Base-by-base conservation (phyloP, 2,888 invertebrate species). In the Mesorhabditis spiculigera region DNA sequence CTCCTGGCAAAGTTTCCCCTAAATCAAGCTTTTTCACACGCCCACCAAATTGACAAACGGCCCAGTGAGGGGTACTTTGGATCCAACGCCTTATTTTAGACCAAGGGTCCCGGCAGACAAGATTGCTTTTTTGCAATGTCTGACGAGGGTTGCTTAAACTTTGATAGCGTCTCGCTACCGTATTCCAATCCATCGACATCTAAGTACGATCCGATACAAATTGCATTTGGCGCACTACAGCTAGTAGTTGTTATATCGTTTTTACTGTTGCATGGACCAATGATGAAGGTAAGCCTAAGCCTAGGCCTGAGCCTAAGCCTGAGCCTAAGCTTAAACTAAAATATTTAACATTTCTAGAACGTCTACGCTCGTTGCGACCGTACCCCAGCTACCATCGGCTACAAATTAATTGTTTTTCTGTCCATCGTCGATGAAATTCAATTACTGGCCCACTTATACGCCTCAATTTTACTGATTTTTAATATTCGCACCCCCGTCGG, bases 371-470 rank as follows among this genome's bases (percentile, higher is more conserved):
- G 58, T 50, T 50, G 58, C n/a, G 58, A 50, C n/a, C 58, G 58
- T 13, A 50, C 58, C 10, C 58, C 58, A 50, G 58, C 58, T 10
- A 50, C 58, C 8, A 50, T 50, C 58, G 58, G 58, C 58, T 50
- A 50, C 58, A 50, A 50, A 50, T 50, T 50, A n/a, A 50, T 50
- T n/a, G 58, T 50, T n/a, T 50, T 50, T 50, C n/a, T 50, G 58
- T 10, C 58, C 10, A 50, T 50, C n/a, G 58, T 50, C 58, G 58
- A 50, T n/a, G 58, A 50, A n/a, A 50, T 50, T 50, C 58, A 50
- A n/a, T 50, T 50, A n/a, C 10, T 50, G 10, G n/a, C 58, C n/a
- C 58, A 50, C n/a, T 50, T 50, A 50, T 50, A 50, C n/a, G 58
- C 58, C 8, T 50, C 58, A 50, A 50, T 50, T 50, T 13, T 50